Base-by-base conservation (phyloP, 2,797 vertebrate genomes). In the Toxotes lorentzi region DNA sequence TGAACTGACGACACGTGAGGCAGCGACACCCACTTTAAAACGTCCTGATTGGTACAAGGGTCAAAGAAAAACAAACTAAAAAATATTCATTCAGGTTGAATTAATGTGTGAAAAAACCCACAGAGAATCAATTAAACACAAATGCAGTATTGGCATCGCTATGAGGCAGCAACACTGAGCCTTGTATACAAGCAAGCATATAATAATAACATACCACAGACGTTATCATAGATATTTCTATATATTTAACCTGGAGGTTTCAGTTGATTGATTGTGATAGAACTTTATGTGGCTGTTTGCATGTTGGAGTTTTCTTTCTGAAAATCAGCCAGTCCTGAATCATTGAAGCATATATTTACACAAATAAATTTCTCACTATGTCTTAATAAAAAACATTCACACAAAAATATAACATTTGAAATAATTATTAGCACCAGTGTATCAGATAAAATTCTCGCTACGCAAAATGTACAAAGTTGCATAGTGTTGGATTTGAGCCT, bases 341-440 rank as follows among this genome's bases (percentile, higher is more conserved):
- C 73, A 94, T 92, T 94, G 86, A 93, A 85, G 92, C 93, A 92
- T 91, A 92, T 97, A 97, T 98, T 97, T 97, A 98, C 97, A 98
- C 95, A 95, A 94, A 96, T 76, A 94, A 94, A 93, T 86, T 94
- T 88, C 95, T 96, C 93, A 95, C 93, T 96, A 95, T 94, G 94
- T 89, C 88, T 94, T 92, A 92, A 97, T 95, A 95, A 95, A 96
- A 95, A 95, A 97, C 95, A 97, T 97, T 97, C 97, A 97, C 97
- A 97, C 97, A 97, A 97, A 98, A 97, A 97, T 96, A 97, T 94
- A 97, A 97, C 94, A 97, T 97, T 97, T 98, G 96, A 97, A 97
- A 98, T 97, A 97, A 98, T 97, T 96, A 97, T 98, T 99, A 99
- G 98, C 98, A 99, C 98, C 98, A 99, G 98, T 99, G 98, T 99